phyloP scores from a whole-genome alignment of 2,888 invertebrate species.

The Spicauda simplicius region DNA sequence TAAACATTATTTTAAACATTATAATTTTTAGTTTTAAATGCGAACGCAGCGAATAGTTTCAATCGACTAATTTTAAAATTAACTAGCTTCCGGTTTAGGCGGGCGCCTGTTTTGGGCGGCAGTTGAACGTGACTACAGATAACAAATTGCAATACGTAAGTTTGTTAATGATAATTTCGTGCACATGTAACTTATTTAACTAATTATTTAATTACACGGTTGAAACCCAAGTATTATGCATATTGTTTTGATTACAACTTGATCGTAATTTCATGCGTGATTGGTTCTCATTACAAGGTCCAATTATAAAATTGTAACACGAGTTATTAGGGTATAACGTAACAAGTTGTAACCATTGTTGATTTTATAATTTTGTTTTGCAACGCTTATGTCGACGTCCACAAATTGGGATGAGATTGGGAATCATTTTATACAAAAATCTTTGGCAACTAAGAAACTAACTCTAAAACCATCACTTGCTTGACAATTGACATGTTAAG shows the following conservation, averaged over 20 bases:
- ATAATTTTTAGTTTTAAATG: background rate
- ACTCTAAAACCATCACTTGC: too few species aligned
- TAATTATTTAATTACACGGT: background rate
- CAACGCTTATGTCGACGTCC: background rate
- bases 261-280: conserved; percentile 7
- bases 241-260: background rate
- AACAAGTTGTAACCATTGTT: background rate
- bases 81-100: conserved; percentile 28
- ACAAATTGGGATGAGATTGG: too few species aligned
- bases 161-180: background rate
- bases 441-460: too few species aligned
- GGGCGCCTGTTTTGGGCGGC: conserved; percentile 31
- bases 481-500: too few species aligned
- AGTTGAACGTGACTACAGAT: conserved; percentile 16
- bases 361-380: background rate
- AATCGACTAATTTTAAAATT: conserved; percentile 13
- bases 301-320: background rate
- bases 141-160: background rate
- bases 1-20: background rate
- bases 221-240: background rate
- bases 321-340: background rate
- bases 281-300: background rate
- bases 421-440: too few species aligned
- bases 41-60: background rate
- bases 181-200: background rate